Evolutionary conservation across 1,140 invertebrate species (phyloP), one percentile per base, ranked within the genome.

Genomic region (Mercenaria mercenaria): DNA sequence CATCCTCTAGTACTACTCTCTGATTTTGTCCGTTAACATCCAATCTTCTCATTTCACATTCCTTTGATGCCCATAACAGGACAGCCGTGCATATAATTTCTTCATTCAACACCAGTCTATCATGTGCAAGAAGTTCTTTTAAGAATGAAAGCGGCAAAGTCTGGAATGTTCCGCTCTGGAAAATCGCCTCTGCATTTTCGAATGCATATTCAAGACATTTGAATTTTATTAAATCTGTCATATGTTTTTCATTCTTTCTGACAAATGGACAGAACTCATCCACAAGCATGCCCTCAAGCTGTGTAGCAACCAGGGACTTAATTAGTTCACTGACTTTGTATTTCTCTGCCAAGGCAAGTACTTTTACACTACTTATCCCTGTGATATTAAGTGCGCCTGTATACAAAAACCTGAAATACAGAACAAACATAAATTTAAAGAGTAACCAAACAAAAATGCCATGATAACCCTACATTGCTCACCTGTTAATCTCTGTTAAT

Each of bases 131-230:
- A 34, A 88, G 13, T 41, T 80, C 76, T 29, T 81, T 72, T 23
- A 88, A 32, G 59, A 88, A 88, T 39, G 76, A 52, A 18, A 56
- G 20, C 4, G 86, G 86, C 59, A 88, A 56, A 34, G 26, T 3
- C 26, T 41, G 26, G 34, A 88, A 88, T 56, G 50, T 34, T 0
- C 11, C 41, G 23, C 52, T 79, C 18, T 81, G 0, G 56, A 88
- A 88, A 15, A 88, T 77, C n/a, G 47, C 43, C 6, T 67, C 39
- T 18, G 86, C 32, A 10, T 81, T 32, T 11, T 26, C 39, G 47
- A 88, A 88, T 29, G 79, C 76, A 47, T 81, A 88, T 34, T 88
- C 86, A 1, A 88, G 43, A 67, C 86, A 88, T 67, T 88, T 88
- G 29, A 69, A 81, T 50, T 69, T 81, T 15, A 88, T 69, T 18